Percentiles rank a stretch among this genome's conserved stretches.
These are phyloP conservation scores for Shinisaurus crocodilurus DNA, from an alignment of 2,113 vertebrate species.

Conservation along the genomic window DNA sequence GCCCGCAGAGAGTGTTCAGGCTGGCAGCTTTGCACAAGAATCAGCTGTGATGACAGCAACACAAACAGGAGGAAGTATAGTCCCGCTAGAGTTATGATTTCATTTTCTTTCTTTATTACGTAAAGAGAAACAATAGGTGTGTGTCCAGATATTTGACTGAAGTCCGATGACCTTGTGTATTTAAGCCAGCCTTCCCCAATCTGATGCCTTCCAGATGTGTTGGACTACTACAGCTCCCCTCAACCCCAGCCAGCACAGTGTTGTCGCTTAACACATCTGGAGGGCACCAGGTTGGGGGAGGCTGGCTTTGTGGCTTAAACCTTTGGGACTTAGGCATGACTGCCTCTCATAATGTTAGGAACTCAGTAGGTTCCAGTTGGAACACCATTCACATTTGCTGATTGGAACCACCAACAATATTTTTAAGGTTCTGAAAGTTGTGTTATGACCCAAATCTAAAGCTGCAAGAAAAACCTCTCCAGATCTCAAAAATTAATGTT, in stretches of 20 bases:
- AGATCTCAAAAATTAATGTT: background rate
- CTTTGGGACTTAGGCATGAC: no score
- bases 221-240: no score
- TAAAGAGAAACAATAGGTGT: constrained; percentile 14
- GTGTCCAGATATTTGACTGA: background rate
- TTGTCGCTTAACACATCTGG: no score
- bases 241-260: no score
- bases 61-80: constrained; percentile 42
- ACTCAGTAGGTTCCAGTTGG: background rate
- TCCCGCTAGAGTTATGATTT: constrained; percentile 53
- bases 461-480: background rate
- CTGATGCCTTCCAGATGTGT: no score
- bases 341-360: background rate
- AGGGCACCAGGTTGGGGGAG: no score
- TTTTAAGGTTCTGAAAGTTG: background rate
- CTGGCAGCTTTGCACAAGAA: constrained; percentile 46
- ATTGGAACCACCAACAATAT: background rate
- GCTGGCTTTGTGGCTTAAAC: background rate
- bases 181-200: background rate
- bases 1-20: constrained; percentile 27
- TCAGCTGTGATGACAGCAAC: constrained; percentile 37
- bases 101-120: constrained; percentile 48
- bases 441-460: background rate
- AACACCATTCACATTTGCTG: background rate
- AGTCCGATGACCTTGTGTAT: background rate